Conservation (phyloP, 1,140 invertebrate species). For the Orchestia grillus region DNA sequence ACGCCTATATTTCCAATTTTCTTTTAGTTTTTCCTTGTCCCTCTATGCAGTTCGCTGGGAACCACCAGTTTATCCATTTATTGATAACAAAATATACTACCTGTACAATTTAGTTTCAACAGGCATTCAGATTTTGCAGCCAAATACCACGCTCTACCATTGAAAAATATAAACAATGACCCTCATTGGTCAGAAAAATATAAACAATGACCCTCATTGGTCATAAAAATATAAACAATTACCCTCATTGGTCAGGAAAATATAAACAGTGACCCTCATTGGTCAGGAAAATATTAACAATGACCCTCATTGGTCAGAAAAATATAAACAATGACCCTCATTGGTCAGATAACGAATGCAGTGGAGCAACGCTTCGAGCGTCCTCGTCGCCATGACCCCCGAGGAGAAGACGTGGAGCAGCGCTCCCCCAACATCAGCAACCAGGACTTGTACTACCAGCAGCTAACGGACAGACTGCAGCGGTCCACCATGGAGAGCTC, state of each 20-base stretch:
- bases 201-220: too few relatives aligned
- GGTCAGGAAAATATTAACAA: too few relatives aligned
- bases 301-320: too few relatives aligned
- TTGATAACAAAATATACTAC: too few relatives aligned
- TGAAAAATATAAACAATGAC: background rate
- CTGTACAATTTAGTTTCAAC: too few relatives aligned
- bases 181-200: too few relatives aligned
- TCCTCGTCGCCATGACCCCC: background rate
- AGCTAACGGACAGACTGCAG: slow-evolving; percentile 13
- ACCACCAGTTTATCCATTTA: too few relatives aligned
- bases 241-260: too few relatives aligned
- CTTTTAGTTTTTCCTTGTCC: too few relatives aligned
- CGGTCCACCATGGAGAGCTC: slow-evolving; percentile 41
- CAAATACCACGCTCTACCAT: background rate
- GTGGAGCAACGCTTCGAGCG: slow-evolving; percentile 48
- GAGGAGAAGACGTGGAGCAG: background rate
- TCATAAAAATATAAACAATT: background rate
- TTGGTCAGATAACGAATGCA: slow-evolving; percentile 29
- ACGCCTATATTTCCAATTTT: too few relatives aligned
- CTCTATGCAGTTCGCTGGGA: too few relatives aligned
- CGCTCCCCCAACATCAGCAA: slow-evolving; percentile 14
- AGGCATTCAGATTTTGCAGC: background rate
- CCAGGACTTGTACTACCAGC: slow-evolving; percentile 27
- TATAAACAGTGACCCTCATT: background rate
- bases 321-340: too few relatives aligned